A percentile compares a stretch with the other conserved stretches of the same genome.
phyloP scores from a whole-genome alignment of 2,113 vertebrate species.

The Syngnathus scovelli region DNA sequence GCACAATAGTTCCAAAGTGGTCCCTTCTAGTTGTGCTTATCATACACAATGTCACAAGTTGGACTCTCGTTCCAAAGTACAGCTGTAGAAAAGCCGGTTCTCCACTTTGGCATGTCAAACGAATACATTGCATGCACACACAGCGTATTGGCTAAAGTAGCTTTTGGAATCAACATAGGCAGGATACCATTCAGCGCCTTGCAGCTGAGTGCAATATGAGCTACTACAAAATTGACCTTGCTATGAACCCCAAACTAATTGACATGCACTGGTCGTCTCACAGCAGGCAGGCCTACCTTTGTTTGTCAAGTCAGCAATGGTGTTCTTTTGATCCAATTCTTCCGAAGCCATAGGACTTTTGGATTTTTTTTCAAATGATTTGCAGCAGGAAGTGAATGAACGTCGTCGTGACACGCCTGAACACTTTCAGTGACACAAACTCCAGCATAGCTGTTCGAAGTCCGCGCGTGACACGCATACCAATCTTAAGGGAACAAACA shows the following conservation, averaged over 20 bases:
- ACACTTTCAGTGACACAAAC: neutral
- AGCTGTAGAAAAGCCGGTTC: neutral
- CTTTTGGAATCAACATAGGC: too few species aligned
- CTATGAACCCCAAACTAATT: too few species aligned
- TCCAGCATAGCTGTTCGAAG: neutral
- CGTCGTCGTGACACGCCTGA: constrained; percentile 24
- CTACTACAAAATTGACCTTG: too few species aligned
- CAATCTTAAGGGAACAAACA: too few species aligned
- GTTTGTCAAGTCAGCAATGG: constrained; percentile 33
- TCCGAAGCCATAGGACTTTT: constrained; percentile 42
- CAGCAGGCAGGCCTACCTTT: constrained; percentile 38
- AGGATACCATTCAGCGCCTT: too few species aligned
- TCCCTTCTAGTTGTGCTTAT: too few species aligned
- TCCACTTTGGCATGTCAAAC: too few species aligned
- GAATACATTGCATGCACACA: too few species aligned
- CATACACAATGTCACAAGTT: neutral
- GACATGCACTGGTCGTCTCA: neutral
- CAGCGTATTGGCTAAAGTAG: too few species aligned
- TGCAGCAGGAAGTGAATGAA: constrained; percentile 30
- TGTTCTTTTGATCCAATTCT: constrained; percentile 19
- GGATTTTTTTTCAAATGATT: neutral
- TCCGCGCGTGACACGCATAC: too few species aligned
- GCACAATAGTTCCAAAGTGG: too few species aligned
- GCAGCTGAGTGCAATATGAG: too few species aligned
- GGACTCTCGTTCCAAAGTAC: neutral